phyloP scores from a whole-genome alignment of 2,113 vertebrate species.

The Myotis brandtii region DNA sequence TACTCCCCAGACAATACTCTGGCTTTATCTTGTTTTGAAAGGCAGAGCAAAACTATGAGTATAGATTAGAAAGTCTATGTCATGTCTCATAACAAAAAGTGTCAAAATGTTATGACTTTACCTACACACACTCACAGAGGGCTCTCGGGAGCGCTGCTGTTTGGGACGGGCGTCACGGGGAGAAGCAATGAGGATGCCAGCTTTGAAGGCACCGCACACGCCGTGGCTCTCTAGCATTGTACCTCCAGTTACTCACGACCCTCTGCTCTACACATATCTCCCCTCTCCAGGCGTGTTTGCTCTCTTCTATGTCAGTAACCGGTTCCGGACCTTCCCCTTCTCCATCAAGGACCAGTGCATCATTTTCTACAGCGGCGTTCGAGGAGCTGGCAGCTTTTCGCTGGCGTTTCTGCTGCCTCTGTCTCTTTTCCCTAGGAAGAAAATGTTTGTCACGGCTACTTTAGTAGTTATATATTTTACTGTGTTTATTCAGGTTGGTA shows the following conservation, averaged over 20 bases:
- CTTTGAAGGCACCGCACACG: fast-evolving
- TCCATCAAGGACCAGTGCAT: conserved; percentile 96
- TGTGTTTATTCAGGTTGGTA: conserved; percentile 94
- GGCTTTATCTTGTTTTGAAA: conserved; percentile 23
- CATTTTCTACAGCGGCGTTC: conserved; percentile 95
- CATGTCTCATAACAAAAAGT: not conserved
- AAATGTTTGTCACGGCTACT: conserved; percentile 94
- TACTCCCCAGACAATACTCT: not conserved
- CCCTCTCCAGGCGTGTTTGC: conserved; percentile 91
- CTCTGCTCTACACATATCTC: not conserved
- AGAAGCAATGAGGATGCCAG: not conserved
- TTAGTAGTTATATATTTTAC: conserved; percentile 96
- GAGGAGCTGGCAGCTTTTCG: conserved; percentile 96
- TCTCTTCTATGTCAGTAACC: conserved; percentile 95
- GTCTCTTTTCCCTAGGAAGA: conserved; percentile 91
- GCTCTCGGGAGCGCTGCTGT: not conserved
- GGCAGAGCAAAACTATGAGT: not conserved
- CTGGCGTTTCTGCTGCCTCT: conserved; percentile 94
- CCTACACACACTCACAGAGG: not conserved
- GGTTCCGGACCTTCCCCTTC: conserved; percentile 95
- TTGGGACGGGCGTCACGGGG: fast-evolving
- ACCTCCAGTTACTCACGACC: fast-evolving
- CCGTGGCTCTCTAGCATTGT: not conserved
- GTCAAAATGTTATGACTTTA: not conserved
- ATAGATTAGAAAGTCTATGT: not conserved